phyloP scores from a whole-genome alignment of 2,797 vertebrate genomes.

The Psittacula derbiana region DNA sequence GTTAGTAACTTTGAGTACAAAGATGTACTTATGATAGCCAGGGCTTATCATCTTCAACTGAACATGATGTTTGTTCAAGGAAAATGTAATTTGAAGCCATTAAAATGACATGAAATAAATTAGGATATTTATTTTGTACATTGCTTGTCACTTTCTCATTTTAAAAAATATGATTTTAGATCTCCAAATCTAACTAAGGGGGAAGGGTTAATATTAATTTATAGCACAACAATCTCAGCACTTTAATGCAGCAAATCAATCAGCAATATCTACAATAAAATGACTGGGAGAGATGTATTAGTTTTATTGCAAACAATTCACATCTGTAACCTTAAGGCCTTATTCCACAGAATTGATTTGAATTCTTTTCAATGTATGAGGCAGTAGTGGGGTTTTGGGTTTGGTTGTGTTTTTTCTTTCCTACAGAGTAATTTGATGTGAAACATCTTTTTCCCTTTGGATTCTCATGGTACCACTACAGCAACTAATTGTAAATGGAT shows the following conservation, averaged over 20 bases:
- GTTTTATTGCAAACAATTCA: conserved; percentile 21
- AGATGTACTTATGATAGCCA: conserved; percentile 59
- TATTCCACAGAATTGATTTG: conserved; percentile 32
- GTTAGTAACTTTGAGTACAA: conserved; percentile 58
- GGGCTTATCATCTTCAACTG: conserved; percentile 49
- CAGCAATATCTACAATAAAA: neutral
- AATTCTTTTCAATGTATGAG: neutral
- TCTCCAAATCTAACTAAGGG: conserved; percentile 21
- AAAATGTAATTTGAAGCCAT: conserved; percentile 49
- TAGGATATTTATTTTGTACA: conserved; percentile 42
- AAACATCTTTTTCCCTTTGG: neutral
- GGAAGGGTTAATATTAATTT: conserved; percentile 45
- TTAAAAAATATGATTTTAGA: neutral
- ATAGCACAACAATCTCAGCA: neutral
- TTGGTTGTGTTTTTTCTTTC: neutral
- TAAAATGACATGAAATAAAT: conserved; percentile 70
- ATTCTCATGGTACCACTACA: neutral
- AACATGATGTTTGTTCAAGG: conserved; percentile 45
- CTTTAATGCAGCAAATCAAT: conserved; percentile 20
- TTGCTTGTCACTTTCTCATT: conserved; percentile 59
- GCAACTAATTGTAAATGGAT: neutral
- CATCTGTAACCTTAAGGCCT: conserved; percentile 26
- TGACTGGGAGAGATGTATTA: neutral
- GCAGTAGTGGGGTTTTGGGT: neutral
- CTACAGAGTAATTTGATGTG: neutral